phyloP scores from a whole-genome alignment of 2,113 vertebrate genomes.

The Hucho hucho region DNA sequence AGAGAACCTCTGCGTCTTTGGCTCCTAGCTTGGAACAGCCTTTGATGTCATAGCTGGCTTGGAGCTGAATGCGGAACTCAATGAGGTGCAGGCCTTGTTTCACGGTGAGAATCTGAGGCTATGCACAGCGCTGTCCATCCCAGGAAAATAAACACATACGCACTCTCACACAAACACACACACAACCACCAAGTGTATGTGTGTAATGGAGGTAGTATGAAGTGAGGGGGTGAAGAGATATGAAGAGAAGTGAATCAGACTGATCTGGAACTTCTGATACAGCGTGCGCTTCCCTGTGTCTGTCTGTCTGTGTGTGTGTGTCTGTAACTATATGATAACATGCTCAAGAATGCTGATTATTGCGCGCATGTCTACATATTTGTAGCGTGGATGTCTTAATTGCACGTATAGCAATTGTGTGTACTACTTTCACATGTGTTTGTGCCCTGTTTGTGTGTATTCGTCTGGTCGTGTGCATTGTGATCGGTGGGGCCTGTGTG shows the following conservation, averaged over 20 bases:
- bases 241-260: not conserved
- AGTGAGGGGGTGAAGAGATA: not conserved
- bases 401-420: not conserved
- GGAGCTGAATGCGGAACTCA: slow-evolving; percentile 54
- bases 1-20: slow-evolving; percentile 30
- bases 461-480: no score
- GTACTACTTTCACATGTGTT: no score
- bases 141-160: slow-evolving; percentile 13
- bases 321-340: not conserved
- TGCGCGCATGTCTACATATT: no score
- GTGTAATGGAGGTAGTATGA: not conserved
- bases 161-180: slow-evolving; percentile 3
- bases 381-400: not conserved
- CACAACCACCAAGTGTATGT: not conserved
- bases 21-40: slow-evolving; percentile 52
- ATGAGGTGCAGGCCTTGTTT: slow-evolving; percentile 57
- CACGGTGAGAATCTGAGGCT: slow-evolving; percentile 51
- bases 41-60: slow-evolving; percentile 65
- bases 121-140: slow-evolving; percentile 27
- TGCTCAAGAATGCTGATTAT: not conserved
- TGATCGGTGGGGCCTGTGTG: no score
- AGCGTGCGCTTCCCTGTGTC: no score
- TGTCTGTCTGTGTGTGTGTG: not conserved
- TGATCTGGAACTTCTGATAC: slow-evolving; percentile 12
- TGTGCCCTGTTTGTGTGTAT: not conserved